Base-by-base conservation (phyloP, 2,113 vertebrate species). In the Cavia aperea region DNA sequence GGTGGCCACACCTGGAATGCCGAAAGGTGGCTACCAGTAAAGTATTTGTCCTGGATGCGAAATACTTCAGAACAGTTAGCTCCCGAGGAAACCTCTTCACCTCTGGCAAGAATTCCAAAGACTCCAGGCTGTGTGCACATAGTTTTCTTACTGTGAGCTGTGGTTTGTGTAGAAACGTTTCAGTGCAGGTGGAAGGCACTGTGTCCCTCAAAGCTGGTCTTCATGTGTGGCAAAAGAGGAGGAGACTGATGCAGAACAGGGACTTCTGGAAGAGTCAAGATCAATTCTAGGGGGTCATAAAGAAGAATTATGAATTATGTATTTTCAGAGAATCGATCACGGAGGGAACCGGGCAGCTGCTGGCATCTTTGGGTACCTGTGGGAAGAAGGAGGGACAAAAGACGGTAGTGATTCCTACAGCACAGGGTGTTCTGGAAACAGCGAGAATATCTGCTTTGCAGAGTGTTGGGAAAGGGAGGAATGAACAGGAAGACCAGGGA, bases 21-120 rank as follows among this genome's bases (percentile, higher is more conserved):
- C 24, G 63, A 86, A 58, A 68, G 23, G 39, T 24, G 79, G 29
- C 46, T 18, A 51, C 49, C 36, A 10, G n/a, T 54, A 86, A 81
- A 81, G 82, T 88, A 72, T 60, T 82, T 66, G 31, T 70, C 86
- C 58, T 33, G 3, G 29, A 90, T 93, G 93, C 88, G 75, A 94
- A 81, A 60, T 81, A 56, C 60, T 93, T 88, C 88, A 81, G 54
- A 85, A 86, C 16, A 51, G 82, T 86, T 90, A 60, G 85, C 68
- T 62, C 91, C 85, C 63, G 18, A 13, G 86, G 75, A 90, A 89
- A 81, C 51, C 70, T 83, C 90, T 95, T 90, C 73, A 94, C n/a
- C 60, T 72, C 77, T 88, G 90, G 78, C 92, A 95, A 91, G 73
- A 91, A 84, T 93, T 82, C 54, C 82, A 84, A 92, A 26, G 82